A percentile compares a stretch with the other conserved stretches of the same genome.
Conservation (phyloP, 2,888 invertebrate genomes). For the Neoascia interrupta region DNA sequence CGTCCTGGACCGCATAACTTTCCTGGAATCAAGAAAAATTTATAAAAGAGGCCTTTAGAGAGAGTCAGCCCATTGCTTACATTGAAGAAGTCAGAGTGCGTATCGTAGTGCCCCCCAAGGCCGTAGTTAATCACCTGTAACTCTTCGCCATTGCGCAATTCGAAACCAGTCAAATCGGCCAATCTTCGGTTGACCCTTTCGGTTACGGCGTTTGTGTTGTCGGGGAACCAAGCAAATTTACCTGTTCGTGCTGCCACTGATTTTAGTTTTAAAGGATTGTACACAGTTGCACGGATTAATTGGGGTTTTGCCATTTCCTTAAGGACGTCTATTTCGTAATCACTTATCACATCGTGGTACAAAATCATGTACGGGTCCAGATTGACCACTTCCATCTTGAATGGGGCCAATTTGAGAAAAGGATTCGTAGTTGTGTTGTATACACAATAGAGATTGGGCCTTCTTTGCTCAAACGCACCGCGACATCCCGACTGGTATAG, state of each 20-base stretch:
- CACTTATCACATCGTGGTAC: conserved; percentile 74
- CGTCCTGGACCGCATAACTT: conserved; percentile 46
- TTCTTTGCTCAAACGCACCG: conserved; percentile 70
- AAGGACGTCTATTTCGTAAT: conserved; percentile 73
- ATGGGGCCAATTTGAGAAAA: conserved; percentile 74
- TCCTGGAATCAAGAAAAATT: neutral
- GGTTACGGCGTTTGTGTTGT: conserved; percentile 67
- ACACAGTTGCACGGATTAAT: conserved; percentile 74
- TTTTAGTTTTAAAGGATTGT: conserved; percentile 12
- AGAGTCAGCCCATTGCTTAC: neutral
- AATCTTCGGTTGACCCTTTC: conserved; percentile 73
- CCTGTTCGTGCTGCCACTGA: conserved; percentile 73
- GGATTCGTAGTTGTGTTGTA: conserved; percentile 74
- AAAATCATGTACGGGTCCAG: conserved; percentile 76
- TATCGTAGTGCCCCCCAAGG: conserved; percentile 76
- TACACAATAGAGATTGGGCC: conserved; percentile 71
- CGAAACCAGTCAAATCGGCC: conserved; percentile 75
- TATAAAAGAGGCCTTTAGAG: neutral
- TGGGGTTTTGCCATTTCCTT: conserved; percentile 71
- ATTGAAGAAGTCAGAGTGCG: conserved; percentile 72
- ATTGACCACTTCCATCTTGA: conserved; percentile 75
- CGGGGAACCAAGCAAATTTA: conserved; percentile 75
- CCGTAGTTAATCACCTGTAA: conserved; percentile 77
- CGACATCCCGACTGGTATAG: conserved; percentile 73
- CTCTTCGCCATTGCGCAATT: conserved; percentile 73